Evolutionary conservation across 2,888 invertebrate species (phyloP).

Genomic region (Anticlea derivata): DNA sequence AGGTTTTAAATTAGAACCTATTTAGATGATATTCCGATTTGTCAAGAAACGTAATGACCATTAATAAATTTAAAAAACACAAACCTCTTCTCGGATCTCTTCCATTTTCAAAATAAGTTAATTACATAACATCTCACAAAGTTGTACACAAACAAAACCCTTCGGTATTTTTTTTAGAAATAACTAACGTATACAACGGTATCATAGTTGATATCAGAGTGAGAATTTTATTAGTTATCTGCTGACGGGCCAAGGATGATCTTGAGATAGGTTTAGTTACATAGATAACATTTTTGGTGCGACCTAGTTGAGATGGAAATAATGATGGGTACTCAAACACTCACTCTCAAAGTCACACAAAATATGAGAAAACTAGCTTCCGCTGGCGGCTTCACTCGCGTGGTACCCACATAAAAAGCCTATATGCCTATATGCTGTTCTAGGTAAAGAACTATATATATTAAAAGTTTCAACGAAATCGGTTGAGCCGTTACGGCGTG

Average conservation of each 20-base stretch:
- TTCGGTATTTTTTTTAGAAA: not conserved
- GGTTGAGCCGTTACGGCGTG: no score
- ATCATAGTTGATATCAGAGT: conserved; percentile 23
- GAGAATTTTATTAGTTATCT: conserved; percentile 30
- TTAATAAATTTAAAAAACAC: conserved; percentile 14
- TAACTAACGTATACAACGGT: conserved; percentile 1
- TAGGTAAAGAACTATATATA: no score
- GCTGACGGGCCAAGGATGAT: conserved; percentile 39
- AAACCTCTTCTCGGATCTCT: conserved; percentile 7
- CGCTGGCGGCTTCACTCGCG: no score
- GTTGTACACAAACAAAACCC: not conserved
- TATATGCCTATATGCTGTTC: no score
- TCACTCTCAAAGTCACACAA: no score
- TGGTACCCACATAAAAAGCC: no score
- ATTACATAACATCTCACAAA: not conserved
- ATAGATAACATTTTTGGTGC: conserved; percentile 33
- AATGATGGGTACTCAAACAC: not conserved
- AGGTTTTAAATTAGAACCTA: no score
- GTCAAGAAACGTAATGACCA: no score
- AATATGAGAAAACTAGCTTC: no score
- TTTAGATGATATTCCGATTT: no score
- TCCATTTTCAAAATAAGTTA: conserved; percentile 12
- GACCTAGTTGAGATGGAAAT: conserved; percentile 33
- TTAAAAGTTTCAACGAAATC: no score
- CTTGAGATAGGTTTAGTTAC: conserved; percentile 40